Evolutionary conservation across 2,113 vertebrate genomes (phyloP).

Genomic region (Scomber scombrus): DNA sequence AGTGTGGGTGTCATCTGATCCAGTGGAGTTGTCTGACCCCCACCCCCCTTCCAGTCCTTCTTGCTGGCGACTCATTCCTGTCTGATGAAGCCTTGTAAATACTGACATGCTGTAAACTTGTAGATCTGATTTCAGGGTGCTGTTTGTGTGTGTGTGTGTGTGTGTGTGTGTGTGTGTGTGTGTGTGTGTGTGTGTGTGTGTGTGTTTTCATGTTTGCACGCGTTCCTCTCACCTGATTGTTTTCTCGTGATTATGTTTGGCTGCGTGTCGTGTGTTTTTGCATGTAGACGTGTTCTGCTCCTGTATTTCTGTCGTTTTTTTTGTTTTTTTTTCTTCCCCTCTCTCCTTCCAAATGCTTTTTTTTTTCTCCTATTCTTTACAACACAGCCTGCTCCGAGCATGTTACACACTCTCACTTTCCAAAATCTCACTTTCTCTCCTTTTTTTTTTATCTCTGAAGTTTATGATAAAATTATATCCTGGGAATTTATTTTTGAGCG

Average conservation of each 20-base stretch:
- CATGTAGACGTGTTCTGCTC: constrained; percentile 30
- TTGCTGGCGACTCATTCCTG: constrained; percentile 63
- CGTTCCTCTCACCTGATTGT: constrained; percentile 17
- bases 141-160: constrained; percentile 34
- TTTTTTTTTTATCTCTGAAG: background rate
- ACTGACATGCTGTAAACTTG: constrained; percentile 82
- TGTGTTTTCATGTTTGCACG: background rate
- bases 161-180: constrained; percentile 10
- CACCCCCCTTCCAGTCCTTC: constrained; percentile 53
- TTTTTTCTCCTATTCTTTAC: background rate
- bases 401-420: background rate
- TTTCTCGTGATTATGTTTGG: background rate
- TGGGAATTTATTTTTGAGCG: background rate
- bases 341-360: background rate
- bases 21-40: constrained; percentile 68
- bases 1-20: constrained; percentile 80
- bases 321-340: background rate
- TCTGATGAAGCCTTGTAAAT: constrained; percentile 81
- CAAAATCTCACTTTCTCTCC: background rate
- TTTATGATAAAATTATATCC: constrained; percentile 12
- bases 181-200: background rate
- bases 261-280: constrained; percentile 24
- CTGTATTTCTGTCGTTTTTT: constrained; percentile 1
- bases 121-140: constrained; percentile 75
- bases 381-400: background rate